Conservation (phyloP, 92 coral and sea anemone species). For the Scolanthus callimorphus region DNA sequence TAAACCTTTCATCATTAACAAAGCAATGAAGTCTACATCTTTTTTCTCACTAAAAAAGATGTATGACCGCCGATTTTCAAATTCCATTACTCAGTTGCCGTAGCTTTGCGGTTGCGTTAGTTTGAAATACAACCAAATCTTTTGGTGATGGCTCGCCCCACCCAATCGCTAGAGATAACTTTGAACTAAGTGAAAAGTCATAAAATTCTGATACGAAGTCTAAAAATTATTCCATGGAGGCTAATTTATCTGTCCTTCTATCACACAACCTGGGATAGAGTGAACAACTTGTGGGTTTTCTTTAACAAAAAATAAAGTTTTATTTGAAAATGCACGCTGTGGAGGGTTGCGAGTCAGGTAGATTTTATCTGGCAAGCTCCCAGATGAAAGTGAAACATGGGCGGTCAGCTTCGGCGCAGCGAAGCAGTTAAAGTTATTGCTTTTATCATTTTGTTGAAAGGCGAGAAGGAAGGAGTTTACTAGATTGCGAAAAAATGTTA, state of each 20-base stretch:
- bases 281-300: slow-evolving; percentile 4
- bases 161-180: slow-evolving; percentile 15
- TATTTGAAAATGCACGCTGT: slow-evolving; percentile 5
- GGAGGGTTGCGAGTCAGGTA: slow-evolving; percentile 5
- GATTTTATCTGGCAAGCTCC: slow-evolving; percentile 9
- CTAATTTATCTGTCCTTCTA: slow-evolving; percentile 9
- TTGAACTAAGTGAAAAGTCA: slow-evolving; percentile 14
- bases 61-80: not conserved
- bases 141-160: slow-evolving; percentile 4
- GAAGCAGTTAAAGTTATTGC: no score
- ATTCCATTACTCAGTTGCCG: not conserved
- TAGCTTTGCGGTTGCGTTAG: not conserved
- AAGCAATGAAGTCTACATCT: not conserved
- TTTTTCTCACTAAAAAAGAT: not conserved
- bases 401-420: no score
- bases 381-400: no score
- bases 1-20: not conserved
- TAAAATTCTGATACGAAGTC: slow-evolving; percentile 5
- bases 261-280: not conserved
- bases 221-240: slow-evolving; percentile 4
- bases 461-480: no score
- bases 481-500: no score
- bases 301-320: not conserved
- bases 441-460: no score
- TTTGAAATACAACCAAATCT: not conserved